Evolutionary conservation across 2,113 vertebrate species (phyloP), one percentile per base, ranked within the genome.

Genomic region (Trogon surrucura): DNA sequence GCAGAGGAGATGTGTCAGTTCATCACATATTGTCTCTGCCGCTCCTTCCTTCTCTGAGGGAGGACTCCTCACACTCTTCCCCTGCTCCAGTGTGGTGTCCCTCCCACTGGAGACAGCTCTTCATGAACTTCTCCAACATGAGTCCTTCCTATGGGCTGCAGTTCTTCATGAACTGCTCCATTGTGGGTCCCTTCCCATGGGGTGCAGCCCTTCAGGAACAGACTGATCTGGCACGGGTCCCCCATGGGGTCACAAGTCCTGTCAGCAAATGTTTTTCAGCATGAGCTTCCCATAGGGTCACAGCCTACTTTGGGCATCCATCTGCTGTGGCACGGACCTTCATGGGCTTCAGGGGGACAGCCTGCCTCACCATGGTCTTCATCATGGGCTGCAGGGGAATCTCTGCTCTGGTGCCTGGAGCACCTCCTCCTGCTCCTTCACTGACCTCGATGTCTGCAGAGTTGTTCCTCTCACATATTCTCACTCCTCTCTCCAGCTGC

Each of bases 331-430:
- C 16, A 5, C 30, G 6, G 29, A 9, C 75, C 45, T 83, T 29
- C 36, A 54, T 19, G 70, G 45, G 58, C 65, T 78, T 45, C 64
- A 82, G 44, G 36, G 27, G 36, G 6, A 38, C 50, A 30, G 20
- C 44, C 7, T 58, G 16, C 11, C 27, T 45, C 57, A 64, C 16
- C 54, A 10, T 44, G 17, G 15, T 16, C 61, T 67, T 36, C 30
- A 62, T 34, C 48, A 57, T 0, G 0, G 26, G 7, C 30, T 64
- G 50, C 51, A 41, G 15, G 64, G 23, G 29, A 27, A 25, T 36
- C 20, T 75, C 16, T 53, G 17, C 60, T 66, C 29, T 13, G 16
- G 29, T 16, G 9, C 10, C 10, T 19, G n/a, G 4, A 53, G 17
- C 25, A 45, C 15, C 9, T 72, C n/a, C 58, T 48, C 16, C 19